Base-by-base conservation (phyloP, 2,113 vertebrate species). In the Todiramphus saurophagus region DNA sequence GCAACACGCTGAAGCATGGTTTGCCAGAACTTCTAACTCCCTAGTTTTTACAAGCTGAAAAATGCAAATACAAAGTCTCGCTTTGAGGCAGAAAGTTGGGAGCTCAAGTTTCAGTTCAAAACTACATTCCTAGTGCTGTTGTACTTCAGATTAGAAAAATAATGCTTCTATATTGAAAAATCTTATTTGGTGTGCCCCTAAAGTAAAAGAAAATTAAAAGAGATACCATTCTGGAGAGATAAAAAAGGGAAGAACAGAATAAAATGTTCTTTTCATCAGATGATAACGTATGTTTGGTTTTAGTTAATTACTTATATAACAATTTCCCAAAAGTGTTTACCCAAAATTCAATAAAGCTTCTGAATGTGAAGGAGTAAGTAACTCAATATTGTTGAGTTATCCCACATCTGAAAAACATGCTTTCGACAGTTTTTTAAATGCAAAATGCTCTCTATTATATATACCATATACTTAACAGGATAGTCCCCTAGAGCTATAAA, bases 41-140 rank as follows among this genome's bases (percentile, higher is more conserved):
- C 19, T 43, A 5, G 14, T 35, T 91, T 95, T 86, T 37, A 79
- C 43, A 74, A 60, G 81, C 53, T 89, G 79, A 79, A 93, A 92
- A 93, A 89, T 89, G 85, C 55, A 94, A 86, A 93, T 87, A 87
- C 59, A 69, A 93, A 95, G 53, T 63, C 82, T 91, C 35, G 63
- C 53, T 82, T 50, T 35, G 50, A 95, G 83, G 43, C 73, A 50
- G 64, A 77, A 92, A 78, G 35, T 11, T 58, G 31, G 19, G 43
- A 87, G 64, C 53, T 89, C 76, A 67, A 46, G 51, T 87, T 96
- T 87, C 88, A 92, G 60, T 80, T 83, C 67, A 80, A 41, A 90
- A 60, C 19, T 46, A 72, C 48, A 69, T 58, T 91, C 60, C 58
- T 70, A 51, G 33, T 16, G 37, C 74, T 75, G 66, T 28, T 23